Evolutionary conservation across 2,888 invertebrate species (phyloP).

Genomic region (Coelinius sp.): DNA sequence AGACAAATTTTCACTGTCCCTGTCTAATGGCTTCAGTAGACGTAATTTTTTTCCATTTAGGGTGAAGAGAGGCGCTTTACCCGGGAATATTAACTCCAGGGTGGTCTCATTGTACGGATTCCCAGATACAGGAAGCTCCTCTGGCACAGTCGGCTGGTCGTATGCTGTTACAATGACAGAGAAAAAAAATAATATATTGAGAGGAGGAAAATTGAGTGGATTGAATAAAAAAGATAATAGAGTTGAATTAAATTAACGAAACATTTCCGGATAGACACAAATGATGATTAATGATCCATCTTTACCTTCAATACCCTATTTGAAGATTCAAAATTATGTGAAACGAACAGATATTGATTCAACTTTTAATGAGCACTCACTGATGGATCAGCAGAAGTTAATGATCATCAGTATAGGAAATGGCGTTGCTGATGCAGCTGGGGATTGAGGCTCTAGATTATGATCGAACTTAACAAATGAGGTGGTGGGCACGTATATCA

Average conservation of each 20-base stretch:
- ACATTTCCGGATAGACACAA: not conserved
- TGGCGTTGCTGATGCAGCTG: slow-evolving; percentile 8
- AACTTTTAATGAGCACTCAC: not conserved
- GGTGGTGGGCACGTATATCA: slow-evolving; percentile 33
- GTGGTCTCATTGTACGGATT: slow-evolving; percentile 85
- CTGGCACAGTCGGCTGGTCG: slow-evolving; percentile 86
- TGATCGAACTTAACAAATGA: slow-evolving; percentile 49
- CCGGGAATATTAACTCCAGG: slow-evolving; percentile 84
- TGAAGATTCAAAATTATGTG: not conserved
- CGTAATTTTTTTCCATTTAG: slow-evolving; percentile 87
- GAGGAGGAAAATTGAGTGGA: not conserved
- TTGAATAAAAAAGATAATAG: slow-evolving; percentile 9
- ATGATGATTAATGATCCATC: not conserved
- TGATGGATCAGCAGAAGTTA: slow-evolving; percentile 14
- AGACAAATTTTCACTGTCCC: slow-evolving; percentile 88
- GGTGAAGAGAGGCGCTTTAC: slow-evolving; percentile 83
- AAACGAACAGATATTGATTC: not conserved
- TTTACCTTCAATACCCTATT: not conserved
- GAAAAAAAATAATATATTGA: slow-evolving; percentile 14
- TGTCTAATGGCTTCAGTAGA: slow-evolving; percentile 84
- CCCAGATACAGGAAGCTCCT: slow-evolving; percentile 86
- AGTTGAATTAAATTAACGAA: not conserved
- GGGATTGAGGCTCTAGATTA: slow-evolving; percentile 48
- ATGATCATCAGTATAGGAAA: slow-evolving; percentile 14
- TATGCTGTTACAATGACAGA: slow-evolving; percentile 76